Percentiles rank a stretch among this genome's conserved stretches.
phyloP scores from a whole-genome alignment of 2,888 invertebrate genomes.

The Polyommatus iphigenia region DNA sequence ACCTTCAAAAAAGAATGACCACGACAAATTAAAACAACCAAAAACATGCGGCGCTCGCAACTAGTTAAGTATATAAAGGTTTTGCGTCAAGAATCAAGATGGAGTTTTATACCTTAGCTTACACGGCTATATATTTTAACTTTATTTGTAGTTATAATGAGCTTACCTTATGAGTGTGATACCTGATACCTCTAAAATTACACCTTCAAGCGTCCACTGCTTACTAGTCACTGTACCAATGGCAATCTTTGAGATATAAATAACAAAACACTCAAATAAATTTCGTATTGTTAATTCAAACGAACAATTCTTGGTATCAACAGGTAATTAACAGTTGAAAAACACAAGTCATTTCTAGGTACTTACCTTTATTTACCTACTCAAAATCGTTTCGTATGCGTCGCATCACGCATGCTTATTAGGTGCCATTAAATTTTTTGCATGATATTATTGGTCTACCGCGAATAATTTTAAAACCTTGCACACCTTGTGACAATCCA shows the following conservation, averaged over 20 bases:
- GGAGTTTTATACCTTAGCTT: no score
- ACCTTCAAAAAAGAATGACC: not conserved
- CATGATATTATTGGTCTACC: not conserved
- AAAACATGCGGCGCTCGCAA: no score
- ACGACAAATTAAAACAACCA: not conserved
- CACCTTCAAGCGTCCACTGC: not conserved
- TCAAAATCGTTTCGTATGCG: not conserved
- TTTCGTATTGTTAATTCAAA: not conserved
- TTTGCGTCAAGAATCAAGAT: no score
- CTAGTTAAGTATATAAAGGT: no score
- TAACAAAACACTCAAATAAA: not conserved
- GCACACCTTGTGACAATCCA: not conserved
- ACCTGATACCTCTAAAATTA: not conserved
- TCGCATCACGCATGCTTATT: not conserved
- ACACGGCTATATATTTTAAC: no score
- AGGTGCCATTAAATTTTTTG: conserved; percentile 1
- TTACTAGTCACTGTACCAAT: not conserved
- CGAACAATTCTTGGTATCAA: not conserved
- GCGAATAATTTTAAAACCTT: not conserved
- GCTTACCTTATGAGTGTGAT: not conserved
- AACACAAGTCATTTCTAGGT: not conserved
- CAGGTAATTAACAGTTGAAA: not conserved
- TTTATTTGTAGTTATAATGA: no score
- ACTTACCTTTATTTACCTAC: not conserved
- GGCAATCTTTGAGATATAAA: not conserved